Percentiles rank a stretch among this genome's conserved stretches.
phyloP scores from a whole-genome alignment of 2,113 vertebrate species.

The Etia nguti region DNA sequence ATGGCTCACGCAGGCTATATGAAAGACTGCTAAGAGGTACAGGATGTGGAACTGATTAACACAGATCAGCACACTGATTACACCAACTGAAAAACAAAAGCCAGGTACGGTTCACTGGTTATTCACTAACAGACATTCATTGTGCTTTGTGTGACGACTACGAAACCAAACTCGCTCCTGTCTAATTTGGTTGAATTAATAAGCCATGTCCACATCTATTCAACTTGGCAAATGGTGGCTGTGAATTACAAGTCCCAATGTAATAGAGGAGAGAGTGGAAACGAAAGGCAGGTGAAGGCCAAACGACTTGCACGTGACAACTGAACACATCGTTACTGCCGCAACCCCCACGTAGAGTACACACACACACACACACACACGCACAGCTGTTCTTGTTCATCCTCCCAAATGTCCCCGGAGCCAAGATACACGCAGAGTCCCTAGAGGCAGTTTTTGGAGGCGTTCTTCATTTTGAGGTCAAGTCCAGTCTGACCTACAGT shows the following conservation, averaged over 20 bases:
- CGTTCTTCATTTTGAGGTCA: slow-evolving; percentile 33
- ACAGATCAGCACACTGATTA: slow-evolving; percentile 32
- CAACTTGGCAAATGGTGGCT: background rate
- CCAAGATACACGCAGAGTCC: background rate
- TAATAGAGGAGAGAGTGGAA: background rate
- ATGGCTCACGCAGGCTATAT: background rate
- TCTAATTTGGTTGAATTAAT: slow-evolving; percentile 50
- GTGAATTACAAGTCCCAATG: slow-evolving; percentile 1
- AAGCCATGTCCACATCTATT: slow-evolving; percentile 19
- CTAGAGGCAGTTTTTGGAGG: background rate
- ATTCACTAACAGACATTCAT: slow-evolving; percentile 19
- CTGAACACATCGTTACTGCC: background rate
- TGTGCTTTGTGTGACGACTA: background rate
- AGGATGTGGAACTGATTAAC: slow-evolving; percentile 36
- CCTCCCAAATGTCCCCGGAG: background rate
- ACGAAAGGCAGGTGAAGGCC: slow-evolving; percentile 3
- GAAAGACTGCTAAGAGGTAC: background rate
- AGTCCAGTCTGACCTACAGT: slow-evolving; percentile 7
- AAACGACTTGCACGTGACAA: background rate
- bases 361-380: background rate
- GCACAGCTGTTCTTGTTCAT: background rate
- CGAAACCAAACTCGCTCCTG: slow-evolving; percentile 1
- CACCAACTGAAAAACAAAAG: slow-evolving; percentile 32
- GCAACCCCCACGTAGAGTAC: background rate
- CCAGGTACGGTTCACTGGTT: slow-evolving; percentile 21